Evolutionary conservation across 2,888 invertebrate species (phyloP).

Genomic region (Latheticus oryzae): DNA sequence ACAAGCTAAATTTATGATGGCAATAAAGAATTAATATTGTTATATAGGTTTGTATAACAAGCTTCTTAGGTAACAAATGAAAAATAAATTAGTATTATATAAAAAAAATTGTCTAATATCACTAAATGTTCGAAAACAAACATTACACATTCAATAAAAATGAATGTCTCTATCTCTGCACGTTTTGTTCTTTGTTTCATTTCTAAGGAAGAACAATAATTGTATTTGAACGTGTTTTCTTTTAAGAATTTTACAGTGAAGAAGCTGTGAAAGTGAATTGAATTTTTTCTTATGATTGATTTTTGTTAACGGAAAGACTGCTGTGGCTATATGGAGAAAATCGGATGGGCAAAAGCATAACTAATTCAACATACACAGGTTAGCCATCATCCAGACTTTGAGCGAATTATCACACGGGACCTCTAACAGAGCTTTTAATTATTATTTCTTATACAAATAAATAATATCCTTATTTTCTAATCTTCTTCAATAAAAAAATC

Average conservation of each 20-base stretch:
- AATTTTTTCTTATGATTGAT: no score
- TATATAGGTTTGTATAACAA: slow-evolving; percentile 17
- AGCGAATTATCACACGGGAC: slow-evolving; percentile 62
- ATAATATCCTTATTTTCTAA: slow-evolving; percentile 55
- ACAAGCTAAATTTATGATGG: slow-evolving; percentile 43
- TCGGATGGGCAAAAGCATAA: slow-evolving; percentile 33
- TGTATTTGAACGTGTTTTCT: slow-evolving; percentile 52
- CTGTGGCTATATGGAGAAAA: slow-evolving; percentile 32
- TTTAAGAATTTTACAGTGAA: slow-evolving; percentile 34
- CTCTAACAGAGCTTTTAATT: slow-evolving; percentile 53
- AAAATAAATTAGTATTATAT: slow-evolving; percentile 37
- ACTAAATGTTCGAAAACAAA: slow-evolving; percentile 18
- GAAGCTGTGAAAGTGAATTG: slow-evolving; percentile 35
- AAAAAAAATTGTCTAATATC: slow-evolving; percentile 32
- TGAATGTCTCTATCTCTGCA: slow-evolving; percentile 50
- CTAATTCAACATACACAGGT: slow-evolving; percentile 36
- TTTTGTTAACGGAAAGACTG: slow-evolving; percentile 31
- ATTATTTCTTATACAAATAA: slow-evolving; percentile 47
- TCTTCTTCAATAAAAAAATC: slow-evolving; percentile 59
- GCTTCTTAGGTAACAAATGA: slow-evolving; percentile 30
- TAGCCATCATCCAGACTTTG: slow-evolving; percentile 58
- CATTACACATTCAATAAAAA: slow-evolving; percentile 4
- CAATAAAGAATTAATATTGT: slow-evolving; percentile 20
- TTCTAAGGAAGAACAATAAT: slow-evolving; percentile 62
- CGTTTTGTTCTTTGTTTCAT: slow-evolving; percentile 54